These are phyloP conservation scores for Amorpha juglandis DNA, from an alignment of 2,888 invertebrate genomes.

Conservation along the genomic window DNA sequence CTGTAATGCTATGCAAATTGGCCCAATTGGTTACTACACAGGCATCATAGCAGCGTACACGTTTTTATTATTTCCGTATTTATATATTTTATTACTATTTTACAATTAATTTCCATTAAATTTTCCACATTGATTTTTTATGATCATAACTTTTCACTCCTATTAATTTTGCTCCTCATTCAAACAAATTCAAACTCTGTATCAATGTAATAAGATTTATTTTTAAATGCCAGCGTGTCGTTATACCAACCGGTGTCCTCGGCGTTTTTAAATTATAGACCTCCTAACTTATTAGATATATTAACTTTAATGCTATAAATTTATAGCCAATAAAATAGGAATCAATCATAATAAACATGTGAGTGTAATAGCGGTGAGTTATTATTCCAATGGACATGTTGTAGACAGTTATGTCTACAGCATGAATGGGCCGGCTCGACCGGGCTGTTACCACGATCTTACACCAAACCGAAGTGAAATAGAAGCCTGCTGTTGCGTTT, in stretches of 20 bases:
- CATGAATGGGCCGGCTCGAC: no score
- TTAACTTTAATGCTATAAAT: conserved; percentile 18
- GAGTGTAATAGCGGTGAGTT: conserved; percentile 9
- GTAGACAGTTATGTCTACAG: no score
- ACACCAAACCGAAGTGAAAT: no score
- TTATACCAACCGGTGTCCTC: conserved; percentile 5
- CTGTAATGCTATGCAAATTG: background rate
- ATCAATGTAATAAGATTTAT: background rate
- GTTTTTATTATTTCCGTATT: conserved; percentile 9
- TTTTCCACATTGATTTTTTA: conserved; percentile 19
- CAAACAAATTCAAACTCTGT: background rate
- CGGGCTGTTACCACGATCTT: no score
- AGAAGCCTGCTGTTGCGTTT: no score
- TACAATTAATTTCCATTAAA: conserved; percentile 16
- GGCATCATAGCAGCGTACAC: background rate
- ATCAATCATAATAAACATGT: conserved; percentile 20
- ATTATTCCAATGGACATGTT: no score
- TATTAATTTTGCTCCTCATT: background rate
- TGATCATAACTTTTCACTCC: conserved; percentile 21
- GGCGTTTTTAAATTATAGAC: conserved; percentile 20
- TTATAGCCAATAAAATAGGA: conserved; percentile 20
- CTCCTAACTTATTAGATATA: conserved; percentile 21
- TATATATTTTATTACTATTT: conserved; percentile 6
- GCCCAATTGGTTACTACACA: background rate
- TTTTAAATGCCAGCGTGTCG: background rate